phyloP scores from a whole-genome alignment of 2,113 vertebrate genomes.

The Fulmarus glacialis region DNA sequence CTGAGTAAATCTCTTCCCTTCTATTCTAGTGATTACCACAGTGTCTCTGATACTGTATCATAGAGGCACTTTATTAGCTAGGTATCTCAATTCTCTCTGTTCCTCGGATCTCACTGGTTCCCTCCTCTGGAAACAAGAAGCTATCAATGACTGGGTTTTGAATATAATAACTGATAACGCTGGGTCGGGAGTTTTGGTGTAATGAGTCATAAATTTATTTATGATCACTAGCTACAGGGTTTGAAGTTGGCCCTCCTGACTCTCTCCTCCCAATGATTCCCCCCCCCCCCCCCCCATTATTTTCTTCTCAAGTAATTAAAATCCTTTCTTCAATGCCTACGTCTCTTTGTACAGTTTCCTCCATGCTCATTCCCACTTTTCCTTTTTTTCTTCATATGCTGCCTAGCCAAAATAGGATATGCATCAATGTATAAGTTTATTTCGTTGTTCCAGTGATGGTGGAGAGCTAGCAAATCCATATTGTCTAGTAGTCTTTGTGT shows the following conservation, averaged over 20 bases:
- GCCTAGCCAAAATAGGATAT: not conserved
- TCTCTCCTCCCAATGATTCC: not conserved
- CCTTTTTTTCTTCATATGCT: not conserved
- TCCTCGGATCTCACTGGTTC: not conserved
- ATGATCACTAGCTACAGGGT: not conserved
- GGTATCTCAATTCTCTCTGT: not conserved
- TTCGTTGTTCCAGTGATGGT: not conserved
- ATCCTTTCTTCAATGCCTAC: not conserved
- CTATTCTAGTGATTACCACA: not conserved
- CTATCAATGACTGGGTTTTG: not conserved
- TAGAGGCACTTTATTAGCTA: not conserved
- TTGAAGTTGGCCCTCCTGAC: not conserved
- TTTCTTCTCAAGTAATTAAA: not conserved
- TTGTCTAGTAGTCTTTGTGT: not conserved
- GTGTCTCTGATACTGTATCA: not conserved
- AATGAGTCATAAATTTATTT: not conserved
- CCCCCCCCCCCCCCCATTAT: fast-evolving
- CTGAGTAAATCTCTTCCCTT: not conserved
- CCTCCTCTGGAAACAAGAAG: not conserved
- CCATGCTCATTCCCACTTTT: not conserved
- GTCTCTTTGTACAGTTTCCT: not conserved
- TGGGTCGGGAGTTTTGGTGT: not conserved
- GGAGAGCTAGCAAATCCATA: not conserved
- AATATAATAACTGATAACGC: not conserved
- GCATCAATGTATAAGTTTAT: not conserved